Evolutionary conservation across 2,888 invertebrate genomes (phyloP).

Genomic region (Rapana venosa): DNA sequence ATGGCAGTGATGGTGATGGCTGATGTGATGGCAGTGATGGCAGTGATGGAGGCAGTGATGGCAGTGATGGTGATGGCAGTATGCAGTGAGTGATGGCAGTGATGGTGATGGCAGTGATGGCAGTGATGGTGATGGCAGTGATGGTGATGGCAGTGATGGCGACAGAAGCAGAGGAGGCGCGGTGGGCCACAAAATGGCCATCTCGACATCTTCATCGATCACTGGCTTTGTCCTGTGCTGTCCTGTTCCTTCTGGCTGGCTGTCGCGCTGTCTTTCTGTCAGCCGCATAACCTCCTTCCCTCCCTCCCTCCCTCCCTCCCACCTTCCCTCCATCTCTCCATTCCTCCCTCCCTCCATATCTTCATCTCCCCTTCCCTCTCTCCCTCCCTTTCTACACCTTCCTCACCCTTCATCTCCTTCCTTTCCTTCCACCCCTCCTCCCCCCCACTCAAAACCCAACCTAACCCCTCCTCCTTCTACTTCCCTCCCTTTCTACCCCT

Average conservation of each 20-base stretch:
- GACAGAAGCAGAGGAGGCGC: too few species aligned
- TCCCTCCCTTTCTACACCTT: background rate
- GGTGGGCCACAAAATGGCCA: background rate
- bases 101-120: background rate
- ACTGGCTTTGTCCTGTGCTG: background rate
- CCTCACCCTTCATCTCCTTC: background rate
- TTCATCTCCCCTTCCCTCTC: background rate
- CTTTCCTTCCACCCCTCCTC: background rate
- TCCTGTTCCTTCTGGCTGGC: background rate
- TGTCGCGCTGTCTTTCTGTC: background rate
- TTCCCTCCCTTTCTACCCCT: too few species aligned
- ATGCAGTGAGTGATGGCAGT: background rate
- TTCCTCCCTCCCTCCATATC: background rate
- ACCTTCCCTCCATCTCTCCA: background rate
- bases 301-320: background rate
- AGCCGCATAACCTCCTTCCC: background rate
- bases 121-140: background rate
- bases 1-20: background rate
- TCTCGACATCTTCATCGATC: slow-evolving; percentile 14
- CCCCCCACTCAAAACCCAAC: background rate
- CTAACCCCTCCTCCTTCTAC: too few species aligned
- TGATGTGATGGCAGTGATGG: background rate
- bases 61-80: background rate
- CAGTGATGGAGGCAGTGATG: background rate
- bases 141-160: background rate